Percentiles rank a stretch among this genome's conserved stretches.
Evolutionary conservation across 2,888 invertebrate species (phyloP).

Genomic region (Candidula unifasciata): DNA sequence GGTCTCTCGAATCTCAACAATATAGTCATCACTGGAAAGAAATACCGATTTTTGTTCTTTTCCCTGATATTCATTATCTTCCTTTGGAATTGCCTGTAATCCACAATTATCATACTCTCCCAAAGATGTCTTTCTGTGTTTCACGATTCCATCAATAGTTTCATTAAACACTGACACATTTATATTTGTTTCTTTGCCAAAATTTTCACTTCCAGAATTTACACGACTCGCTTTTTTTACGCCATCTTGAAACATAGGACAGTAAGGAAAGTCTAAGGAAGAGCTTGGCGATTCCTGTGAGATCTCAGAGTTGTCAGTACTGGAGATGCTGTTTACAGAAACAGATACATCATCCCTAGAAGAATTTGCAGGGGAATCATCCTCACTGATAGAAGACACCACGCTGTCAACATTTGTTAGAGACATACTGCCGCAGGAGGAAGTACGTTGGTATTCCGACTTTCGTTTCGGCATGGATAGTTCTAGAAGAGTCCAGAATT

Average conservation of each 20-base stretch:
- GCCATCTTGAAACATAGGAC: not conserved
- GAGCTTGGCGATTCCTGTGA: not conserved
- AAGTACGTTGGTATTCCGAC: constrained; percentile 37
- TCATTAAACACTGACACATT: not conserved
- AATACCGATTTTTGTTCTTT: not conserved
- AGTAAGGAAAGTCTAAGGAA: not conserved
- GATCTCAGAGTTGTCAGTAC: not conserved
- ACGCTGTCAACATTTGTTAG: constrained; percentile 44
- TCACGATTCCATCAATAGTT: not conserved
- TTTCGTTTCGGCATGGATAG: constrained; percentile 67
- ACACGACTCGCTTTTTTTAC: not conserved
- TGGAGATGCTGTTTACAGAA: not conserved
- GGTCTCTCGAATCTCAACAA: constrained; percentile 51
- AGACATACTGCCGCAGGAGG: constrained; percentile 40
- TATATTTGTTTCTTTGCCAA: not conserved
- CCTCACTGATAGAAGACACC: constrained; percentile 22
- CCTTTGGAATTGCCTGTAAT: not conserved
- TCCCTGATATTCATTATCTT: not conserved
- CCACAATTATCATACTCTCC: not conserved
- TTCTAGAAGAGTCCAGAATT: constrained; percentile 67
- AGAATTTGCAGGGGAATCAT: constrained; percentile 21
- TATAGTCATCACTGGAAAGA: constrained; percentile 54
- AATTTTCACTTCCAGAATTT: not conserved
- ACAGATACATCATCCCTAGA: not conserved
- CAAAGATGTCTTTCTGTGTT: not conserved